A percentile compares a stretch with the other conserved stretches of the same genome.
Conservation (phyloP, 2,113 vertebrate genomes). For the Amphiprion ocellaris region DNA sequence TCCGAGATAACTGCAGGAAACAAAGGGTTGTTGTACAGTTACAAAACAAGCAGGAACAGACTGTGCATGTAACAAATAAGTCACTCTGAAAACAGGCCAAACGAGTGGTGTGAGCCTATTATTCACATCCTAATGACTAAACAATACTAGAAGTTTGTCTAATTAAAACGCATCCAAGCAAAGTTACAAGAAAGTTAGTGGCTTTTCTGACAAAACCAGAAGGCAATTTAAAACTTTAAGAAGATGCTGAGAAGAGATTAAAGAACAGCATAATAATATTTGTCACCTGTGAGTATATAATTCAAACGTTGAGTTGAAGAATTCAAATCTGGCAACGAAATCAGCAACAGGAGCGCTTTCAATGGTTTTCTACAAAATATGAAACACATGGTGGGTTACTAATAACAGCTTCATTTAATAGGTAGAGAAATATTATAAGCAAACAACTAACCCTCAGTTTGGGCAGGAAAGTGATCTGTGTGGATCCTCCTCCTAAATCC, state of each 20-base stretch:
- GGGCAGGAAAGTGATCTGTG: slow-evolving; percentile 97
- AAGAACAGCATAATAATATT: neutral
- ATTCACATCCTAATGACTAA: slow-evolving; percentile 22
- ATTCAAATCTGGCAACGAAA: slow-evolving; percentile 90
- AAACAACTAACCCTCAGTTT: slow-evolving; percentile 85
- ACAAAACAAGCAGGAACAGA: slow-evolving; percentile 23
- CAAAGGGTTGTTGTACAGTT: slow-evolving; percentile 27
- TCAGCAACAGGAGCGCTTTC: slow-evolving; percentile 86
- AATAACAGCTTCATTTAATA: neutral
- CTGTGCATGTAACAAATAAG: slow-evolving; percentile 2
- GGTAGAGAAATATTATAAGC: neutral
- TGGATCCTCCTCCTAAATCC: slow-evolving; percentile 97
- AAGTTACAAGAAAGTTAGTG: slow-evolving; percentile 15
- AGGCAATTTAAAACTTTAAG: slow-evolving; percentile 1
- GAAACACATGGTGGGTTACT: neutral
- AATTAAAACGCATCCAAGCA: slow-evolving; percentile 13
- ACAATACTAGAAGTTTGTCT: neutral
- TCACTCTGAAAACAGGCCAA: slow-evolving; percentile 44
- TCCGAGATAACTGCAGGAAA: slow-evolving; percentile 90
- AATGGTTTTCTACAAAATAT: slow-evolving; percentile 86
- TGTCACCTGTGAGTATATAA: slow-evolving; percentile 95
- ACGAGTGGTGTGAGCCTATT: slow-evolving; percentile 12
- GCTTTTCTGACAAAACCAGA: neutral
- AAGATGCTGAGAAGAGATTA: neutral
- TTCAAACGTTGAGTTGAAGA: slow-evolving; percentile 92